Percentiles rank a stretch among this genome's conserved stretches.
These are phyloP conservation scores for Cheilosia scutellata DNA, from an alignment of 2,888 invertebrate species.

Conservation along the genomic window DNA sequence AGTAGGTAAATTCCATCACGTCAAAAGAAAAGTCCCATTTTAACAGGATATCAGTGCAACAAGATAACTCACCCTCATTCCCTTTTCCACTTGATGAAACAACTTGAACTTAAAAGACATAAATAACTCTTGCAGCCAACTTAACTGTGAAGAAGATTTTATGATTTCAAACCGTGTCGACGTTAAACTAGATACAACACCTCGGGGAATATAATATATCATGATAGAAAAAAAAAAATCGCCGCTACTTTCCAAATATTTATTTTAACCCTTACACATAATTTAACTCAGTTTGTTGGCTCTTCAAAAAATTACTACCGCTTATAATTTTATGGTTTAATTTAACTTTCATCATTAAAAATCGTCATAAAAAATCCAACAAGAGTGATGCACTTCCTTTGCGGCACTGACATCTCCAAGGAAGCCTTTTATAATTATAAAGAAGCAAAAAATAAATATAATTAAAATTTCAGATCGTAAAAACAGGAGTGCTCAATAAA, in stretches of 20 bases:
- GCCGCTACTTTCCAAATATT: conserved; percentile 59
- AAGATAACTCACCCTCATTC: conserved; percentile 23
- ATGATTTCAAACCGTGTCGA: conserved; percentile 37
- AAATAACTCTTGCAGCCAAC: neutral
- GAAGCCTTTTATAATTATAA: conserved; percentile 26
- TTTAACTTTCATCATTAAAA: conserved; percentile 75
- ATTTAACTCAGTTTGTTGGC: conserved; percentile 60
- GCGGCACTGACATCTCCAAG: conserved; percentile 4
- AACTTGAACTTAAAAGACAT: conserved; percentile 20
- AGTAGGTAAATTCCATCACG: conserved; percentile 19
- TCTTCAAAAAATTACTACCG: conserved; percentile 73
- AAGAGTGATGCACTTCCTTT: conserved; percentile 42
- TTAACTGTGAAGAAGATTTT: conserved; percentile 34
- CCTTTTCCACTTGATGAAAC: conserved; percentile 23
- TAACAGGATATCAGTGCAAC: conserved; percentile 14
- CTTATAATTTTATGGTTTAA: conserved; percentile 76
- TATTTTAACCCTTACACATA: conserved; percentile 76
- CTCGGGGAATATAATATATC: conserved; percentile 52
- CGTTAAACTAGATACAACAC: conserved; percentile 59
- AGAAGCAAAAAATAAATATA: conserved; percentile 50
- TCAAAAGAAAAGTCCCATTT: neutral
- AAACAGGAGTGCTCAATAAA: conserved; percentile 66
- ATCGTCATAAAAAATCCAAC: conserved; percentile 54
- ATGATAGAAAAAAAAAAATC: conserved; percentile 11
- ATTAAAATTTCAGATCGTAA: conserved; percentile 70